These are phyloP conservation scores for Drosophila watanabei DNA, from an alignment of 1,140 invertebrate genomes.

Conservation along the genomic window DNA sequence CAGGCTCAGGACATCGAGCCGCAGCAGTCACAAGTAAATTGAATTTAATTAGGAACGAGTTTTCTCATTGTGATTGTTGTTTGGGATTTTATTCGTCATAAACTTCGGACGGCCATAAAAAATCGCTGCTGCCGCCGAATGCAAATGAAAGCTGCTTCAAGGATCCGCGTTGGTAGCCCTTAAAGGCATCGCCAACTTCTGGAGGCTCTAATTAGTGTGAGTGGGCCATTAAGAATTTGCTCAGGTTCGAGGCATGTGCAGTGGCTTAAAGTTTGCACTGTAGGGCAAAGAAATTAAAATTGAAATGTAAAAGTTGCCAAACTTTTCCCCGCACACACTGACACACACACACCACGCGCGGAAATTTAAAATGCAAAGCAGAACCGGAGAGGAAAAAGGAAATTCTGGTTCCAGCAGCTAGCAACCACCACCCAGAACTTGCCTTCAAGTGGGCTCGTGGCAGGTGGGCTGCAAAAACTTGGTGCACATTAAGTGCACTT, in stretches of 20 bases:
- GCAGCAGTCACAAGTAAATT: slow-evolving; percentile 74
- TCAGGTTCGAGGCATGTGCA: slow-evolving; percentile 35
- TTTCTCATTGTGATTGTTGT: slow-evolving; percentile 76
- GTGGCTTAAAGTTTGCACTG: slow-evolving; percentile 65
- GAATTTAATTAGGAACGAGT: slow-evolving; percentile 78
- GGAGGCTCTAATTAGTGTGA: slow-evolving; percentile 67
- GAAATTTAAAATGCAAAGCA: slow-evolving; percentile 80
- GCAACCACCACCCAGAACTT: slow-evolving; percentile 38
- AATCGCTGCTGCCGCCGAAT: slow-evolving; percentile 52
- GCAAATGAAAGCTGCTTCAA: slow-evolving; percentile 36
- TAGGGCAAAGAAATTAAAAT: slow-evolving; percentile 78
- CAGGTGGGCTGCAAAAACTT: slow-evolving; percentile 77
- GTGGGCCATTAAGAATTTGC: slow-evolving; percentile 75
- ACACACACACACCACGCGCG: slow-evolving; percentile 5
- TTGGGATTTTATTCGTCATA: slow-evolving; percentile 73
- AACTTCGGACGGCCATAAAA: slow-evolving; percentile 70
- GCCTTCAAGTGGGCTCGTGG: slow-evolving; percentile 66
- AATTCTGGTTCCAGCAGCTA: slow-evolving; percentile 2
- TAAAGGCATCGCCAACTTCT: slow-evolving; percentile 60
- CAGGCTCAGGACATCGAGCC: slow-evolving; percentile 25
- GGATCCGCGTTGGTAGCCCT: slow-evolving; percentile 14
- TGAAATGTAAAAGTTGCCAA: slow-evolving; percentile 80
- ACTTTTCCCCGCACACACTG: slow-evolving; percentile 46
- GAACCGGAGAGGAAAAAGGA: slow-evolving; percentile 29
- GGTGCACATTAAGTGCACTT: slow-evolving; percentile 77